Conservation (phyloP, 1,140 invertebrate genomes). For the Eupeodes corollae region DNA sequence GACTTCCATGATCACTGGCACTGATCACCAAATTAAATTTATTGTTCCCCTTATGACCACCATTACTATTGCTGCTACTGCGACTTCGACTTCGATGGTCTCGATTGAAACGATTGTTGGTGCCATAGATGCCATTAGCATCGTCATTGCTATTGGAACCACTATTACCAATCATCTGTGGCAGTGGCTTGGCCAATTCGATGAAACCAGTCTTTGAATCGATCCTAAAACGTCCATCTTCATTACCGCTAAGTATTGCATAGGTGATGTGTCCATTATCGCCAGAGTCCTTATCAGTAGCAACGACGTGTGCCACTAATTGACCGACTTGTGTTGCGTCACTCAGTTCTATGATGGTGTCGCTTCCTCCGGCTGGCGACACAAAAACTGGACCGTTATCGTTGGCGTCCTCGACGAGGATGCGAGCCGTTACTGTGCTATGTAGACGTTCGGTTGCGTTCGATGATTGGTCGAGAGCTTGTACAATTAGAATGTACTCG, state of each 20-base stretch:
- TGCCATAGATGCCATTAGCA: conserved; percentile 3
- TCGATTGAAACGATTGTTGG: no score
- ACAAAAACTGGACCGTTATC: conserved; percentile 79
- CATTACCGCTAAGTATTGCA: conserved; percentile 69
- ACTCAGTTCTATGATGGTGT: conserved; percentile 39
- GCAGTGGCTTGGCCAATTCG: conserved; percentile 58
- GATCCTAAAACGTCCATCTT: conserved; percentile 65
- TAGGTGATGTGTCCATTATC: conserved; percentile 82
- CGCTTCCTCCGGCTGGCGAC: conserved; percentile 37
- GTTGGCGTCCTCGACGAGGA: conserved; percentile 76
- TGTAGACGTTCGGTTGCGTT: conserved; percentile 54
- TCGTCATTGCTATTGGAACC: conserved; percentile 1
- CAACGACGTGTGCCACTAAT: conserved; percentile 63
- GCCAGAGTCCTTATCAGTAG: conserved; percentile 71
- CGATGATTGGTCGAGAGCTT: conserved; percentile 68
- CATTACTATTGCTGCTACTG: conserved; percentile 7
- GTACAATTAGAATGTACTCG: conserved; percentile 71
- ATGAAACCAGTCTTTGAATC: conserved; percentile 66
- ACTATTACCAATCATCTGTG: conserved; percentile 9
- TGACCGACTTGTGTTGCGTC: conserved; percentile 45
- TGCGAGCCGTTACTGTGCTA: conserved; percentile 66
- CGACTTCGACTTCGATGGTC: conserved; percentile 31
- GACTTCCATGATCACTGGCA: conserved; percentile 70
- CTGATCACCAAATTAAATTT: conserved; percentile 61
- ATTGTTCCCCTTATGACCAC: conserved; percentile 15